Evolutionary conservation across 2,113 vertebrate species (phyloP).

Genomic region (Macrotis lagotis): DNA sequence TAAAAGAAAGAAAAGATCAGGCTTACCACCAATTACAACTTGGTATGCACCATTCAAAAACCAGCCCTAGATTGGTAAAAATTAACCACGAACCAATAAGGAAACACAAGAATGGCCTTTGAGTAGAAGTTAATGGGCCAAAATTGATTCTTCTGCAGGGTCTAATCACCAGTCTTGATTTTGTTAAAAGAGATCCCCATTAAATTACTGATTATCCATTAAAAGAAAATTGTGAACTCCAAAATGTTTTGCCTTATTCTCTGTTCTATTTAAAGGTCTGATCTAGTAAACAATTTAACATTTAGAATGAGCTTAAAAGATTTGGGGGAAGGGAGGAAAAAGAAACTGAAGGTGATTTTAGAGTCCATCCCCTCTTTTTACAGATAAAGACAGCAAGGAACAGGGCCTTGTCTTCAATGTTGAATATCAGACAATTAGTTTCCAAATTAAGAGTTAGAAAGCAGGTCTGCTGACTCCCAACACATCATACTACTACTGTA

Average conservation of each 20-base stretch:
- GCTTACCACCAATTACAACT: slow-evolving; percentile 26
- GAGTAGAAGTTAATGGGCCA: neutral
- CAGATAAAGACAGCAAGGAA: neutral
- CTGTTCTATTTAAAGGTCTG: neutral
- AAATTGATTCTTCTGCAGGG: neutral
- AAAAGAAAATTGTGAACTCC: slow-evolving; percentile 15
- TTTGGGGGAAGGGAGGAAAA: neutral
- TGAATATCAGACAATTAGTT: neutral
- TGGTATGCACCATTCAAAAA: slow-evolving; percentile 47
- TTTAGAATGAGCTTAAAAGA: neutral
- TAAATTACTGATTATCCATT: slow-evolving; percentile 23
- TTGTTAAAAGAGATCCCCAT: slow-evolving; percentile 12
- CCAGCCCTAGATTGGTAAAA: slow-evolving; percentile 32
- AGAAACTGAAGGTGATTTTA: neutral
- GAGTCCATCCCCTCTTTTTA: neutral
- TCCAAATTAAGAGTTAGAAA: neutral
- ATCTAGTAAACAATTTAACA: neutral
- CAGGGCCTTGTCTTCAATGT: neutral
- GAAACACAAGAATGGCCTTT: neutral
- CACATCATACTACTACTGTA: neutral
- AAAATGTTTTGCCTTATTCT: slow-evolving; percentile 25
- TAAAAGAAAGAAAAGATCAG: slow-evolving; percentile 63
- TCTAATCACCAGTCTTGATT: slow-evolving; percentile 7
- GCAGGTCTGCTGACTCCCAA: neutral
- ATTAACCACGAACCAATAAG: neutral